Conservation (phyloP, 2,797 vertebrate species). For the Falco rusticolus region DNA sequence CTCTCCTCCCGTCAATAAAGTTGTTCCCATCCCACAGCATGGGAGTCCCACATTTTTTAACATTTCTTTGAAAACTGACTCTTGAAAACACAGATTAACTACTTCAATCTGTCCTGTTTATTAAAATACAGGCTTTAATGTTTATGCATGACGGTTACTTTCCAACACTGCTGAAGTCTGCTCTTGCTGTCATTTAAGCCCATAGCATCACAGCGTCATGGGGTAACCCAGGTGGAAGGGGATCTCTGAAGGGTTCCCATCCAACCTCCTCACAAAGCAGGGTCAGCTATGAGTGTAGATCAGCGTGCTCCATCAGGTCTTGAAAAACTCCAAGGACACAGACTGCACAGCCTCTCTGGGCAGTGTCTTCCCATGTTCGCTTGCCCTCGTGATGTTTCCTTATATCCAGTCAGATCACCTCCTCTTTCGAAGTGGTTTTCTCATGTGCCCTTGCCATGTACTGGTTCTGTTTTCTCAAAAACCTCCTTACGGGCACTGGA, state of each 20-base stretch:
- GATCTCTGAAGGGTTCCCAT: neutral
- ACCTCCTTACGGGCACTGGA: neutral
- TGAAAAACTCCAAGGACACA: neutral
- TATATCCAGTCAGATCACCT: neutral
- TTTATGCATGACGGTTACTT: neutral
- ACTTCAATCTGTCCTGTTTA: neutral
- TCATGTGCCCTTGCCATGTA: neutral
- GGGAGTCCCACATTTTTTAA: neutral
- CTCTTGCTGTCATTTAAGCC: neutral
- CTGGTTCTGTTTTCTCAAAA: neutral
- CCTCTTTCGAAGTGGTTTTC: neutral
- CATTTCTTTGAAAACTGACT: neutral
- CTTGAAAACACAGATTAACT: neutral
- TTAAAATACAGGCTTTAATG: neutral
- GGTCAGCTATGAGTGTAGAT: neutral
- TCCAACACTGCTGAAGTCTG: neutral
- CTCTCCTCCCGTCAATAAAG: neutral
- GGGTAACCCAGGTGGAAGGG: neutral
- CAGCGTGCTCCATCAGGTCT: neutral
- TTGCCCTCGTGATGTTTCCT: neutral
- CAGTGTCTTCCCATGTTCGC: neutral
- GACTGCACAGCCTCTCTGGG: neutral
- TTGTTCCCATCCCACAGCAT: neutral
- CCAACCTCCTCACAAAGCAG: neutral
- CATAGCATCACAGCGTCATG: neutral